phyloP scores from a whole-genome alignment of 2,797 vertebrate species.

The Pygocentrus nattereri region DNA sequence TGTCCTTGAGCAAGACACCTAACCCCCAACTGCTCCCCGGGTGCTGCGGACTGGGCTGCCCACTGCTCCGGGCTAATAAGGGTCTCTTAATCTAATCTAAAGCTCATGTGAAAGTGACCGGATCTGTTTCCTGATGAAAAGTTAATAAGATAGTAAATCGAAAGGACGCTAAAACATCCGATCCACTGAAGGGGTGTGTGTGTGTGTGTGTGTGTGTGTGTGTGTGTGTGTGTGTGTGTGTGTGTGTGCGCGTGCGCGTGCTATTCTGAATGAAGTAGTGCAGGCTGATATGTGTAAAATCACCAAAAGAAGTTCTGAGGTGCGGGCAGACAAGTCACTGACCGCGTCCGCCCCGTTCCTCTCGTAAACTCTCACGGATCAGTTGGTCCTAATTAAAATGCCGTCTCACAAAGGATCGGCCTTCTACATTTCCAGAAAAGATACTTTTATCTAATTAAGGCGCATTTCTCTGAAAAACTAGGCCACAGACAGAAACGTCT shows the following conservation, averaged over 20 bases:
- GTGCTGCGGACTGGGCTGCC: too few species aligned
- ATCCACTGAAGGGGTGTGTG: too few species aligned
- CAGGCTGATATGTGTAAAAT: neutral
- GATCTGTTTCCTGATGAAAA: neutral
- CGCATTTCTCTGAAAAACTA: neutral
- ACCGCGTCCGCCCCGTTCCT: constrained; percentile 45
- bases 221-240: neutral
- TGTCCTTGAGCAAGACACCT: too few species aligned
- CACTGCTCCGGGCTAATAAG: too few species aligned
- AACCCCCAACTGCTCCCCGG: too few species aligned
- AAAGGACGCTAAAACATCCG: neutral
- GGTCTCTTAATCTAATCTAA: too few species aligned
- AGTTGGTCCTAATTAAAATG: constrained; percentile 67
- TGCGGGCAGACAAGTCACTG: constrained; percentile 36
- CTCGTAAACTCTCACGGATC: constrained; percentile 54
- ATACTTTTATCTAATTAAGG: constrained; percentile 7
- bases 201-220: too few species aligned
- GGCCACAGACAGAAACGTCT: neutral
- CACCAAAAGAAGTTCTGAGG: neutral
- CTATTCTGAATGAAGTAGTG: neutral
- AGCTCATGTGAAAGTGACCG: neutral
- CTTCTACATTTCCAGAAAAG: constrained; percentile 18
- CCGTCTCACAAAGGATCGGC: constrained; percentile 50
- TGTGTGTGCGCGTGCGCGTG: neutral
- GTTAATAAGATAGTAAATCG: neutral